Evolutionary conservation across 2,113 vertebrate species (phyloP), one percentile per base, ranked within the genome.

Genomic region (Tenebrosternarchus preto): DNA sequence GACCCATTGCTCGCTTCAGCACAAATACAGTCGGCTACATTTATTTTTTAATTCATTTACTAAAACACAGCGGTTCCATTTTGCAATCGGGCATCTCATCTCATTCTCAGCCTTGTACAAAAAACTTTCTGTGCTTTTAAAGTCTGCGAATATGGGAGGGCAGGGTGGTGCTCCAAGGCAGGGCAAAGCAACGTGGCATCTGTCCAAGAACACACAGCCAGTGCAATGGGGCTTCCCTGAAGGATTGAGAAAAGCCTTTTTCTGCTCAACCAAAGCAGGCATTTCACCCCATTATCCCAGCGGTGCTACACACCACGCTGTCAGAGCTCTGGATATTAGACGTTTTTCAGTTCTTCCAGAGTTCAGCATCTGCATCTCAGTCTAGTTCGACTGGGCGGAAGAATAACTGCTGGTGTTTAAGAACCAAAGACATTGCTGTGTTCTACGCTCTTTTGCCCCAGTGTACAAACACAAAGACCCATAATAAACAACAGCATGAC

Each of bases 41-140:
- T 55, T 11, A 67, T 56, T 22, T 16, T 68, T 68, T 56, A 17
- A 55, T 56, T 68, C 74, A 25, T 22, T 11, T 11, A n/a, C 31
- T 15, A 66, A 6, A 50, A 4, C 61, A 4, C 25, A 1, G 25
- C 22, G 27, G 17, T 16, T 43, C 15, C 74, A 29, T 59, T 53
- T 3, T 53, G 25, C 9, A 17, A 33, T 55, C 31, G 43, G 63
- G 67, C 29, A 36, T 24, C 39, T 33, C 63, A 20, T 27, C 3
- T 50, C 16, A 15, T 31, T 9, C 27, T 15, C 7, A 16, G 73
- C 24, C 1, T 4, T 33, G 63, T 7, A 29, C 19, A 19, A 66
- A 63, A 66, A 16, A 63, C 63, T 11, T 77, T 66, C 61, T 15
- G 7, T 15, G 59, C 59, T 50, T 43, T 76, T 76, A 76, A 29